Evolutionary conservation across 2,888 invertebrate species (phyloP), one percentile per base, ranked within the genome.

Genomic region (Melanchra persicariae): DNA sequence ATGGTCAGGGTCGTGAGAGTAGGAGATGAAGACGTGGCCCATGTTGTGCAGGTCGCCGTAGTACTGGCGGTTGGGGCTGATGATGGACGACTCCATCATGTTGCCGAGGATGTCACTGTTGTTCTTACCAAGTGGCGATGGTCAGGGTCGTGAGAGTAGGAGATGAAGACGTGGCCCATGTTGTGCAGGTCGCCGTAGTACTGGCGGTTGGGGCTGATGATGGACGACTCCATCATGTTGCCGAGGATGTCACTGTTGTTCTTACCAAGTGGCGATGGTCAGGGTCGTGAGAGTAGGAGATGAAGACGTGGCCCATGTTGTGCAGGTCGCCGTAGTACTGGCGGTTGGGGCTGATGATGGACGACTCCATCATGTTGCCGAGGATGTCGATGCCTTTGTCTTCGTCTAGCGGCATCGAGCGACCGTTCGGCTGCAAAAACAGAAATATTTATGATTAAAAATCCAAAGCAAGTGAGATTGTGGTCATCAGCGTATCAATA

Each of bases 41-140:
- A 97, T 96, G 92, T 98, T 98, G 93, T 98, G 98, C 51, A 98
- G 87, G 91, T 98, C 97, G 0, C 98, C 98, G 89, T 98, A 98
- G 87, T 97, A 96, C 47, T 94, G 93, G 3, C 96, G 94, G 83
- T 30, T 30, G n/a, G 97, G 96, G 58, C 98, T 97, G 55, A 98
- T 89, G 77, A 97, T 96, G 43, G 97, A 97, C 0, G 98, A 96
- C 91, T 98, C 98, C 89, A 98, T 94, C 84, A 98, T 96, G 90
- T 98, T 98, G 15, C 98, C 98, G 26, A 98, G 94, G 12, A 97
- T 93, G 87, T 98, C 98, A 30, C 30, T 30, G 30, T 30, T 2
- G 30, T 6, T 30, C 30, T 54, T 34, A 54, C 97, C 95, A 97
- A 91, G 89, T 97, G 97, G 72, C 97, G 96, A 88, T 97, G 97